Conservation (phyloP, 2,113 vertebrate genomes). For the Stigmatopora argus region DNA sequence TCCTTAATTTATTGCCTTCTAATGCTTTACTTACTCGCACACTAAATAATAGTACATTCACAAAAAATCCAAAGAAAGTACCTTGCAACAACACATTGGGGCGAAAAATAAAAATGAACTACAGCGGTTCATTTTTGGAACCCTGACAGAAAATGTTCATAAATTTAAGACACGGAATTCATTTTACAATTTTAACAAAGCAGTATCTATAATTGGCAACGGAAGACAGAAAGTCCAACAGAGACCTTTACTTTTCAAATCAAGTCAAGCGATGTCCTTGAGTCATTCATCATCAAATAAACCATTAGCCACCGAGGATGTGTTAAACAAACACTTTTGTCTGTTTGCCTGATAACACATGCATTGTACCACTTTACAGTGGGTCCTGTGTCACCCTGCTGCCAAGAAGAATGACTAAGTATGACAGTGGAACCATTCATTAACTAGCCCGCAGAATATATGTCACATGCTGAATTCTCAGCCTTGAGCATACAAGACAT, state of each 20-base stretch:
- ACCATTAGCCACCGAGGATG: conserved; percentile 16
- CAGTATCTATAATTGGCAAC: too few species aligned
- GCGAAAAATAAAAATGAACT: too few species aligned
- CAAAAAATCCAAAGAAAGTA: too few species aligned
- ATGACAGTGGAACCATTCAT: conserved; percentile 45
- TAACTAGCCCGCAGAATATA: conserved; percentile 32
- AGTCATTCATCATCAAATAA: conserved; percentile 6
- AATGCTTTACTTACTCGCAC: too few species aligned
- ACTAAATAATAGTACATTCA: too few species aligned
- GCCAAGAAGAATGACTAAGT: conserved; percentile 8
- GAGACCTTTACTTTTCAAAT: background rate
- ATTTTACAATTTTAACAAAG: too few species aligned
- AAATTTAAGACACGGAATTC: too few species aligned
- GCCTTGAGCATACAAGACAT: conserved; percentile 28
- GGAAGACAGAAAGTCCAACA: background rate
- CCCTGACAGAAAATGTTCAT: too few species aligned
- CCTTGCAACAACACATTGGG: too few species aligned
- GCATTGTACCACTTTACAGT: conserved; percentile 17
- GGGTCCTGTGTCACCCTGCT: conserved; percentile 19
- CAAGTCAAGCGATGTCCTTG: conserved; percentile 5
- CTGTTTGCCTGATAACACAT: conserved; percentile 22
- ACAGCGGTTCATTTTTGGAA: too few species aligned
- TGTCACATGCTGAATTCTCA: conserved; percentile 23
- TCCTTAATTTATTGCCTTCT: too few species aligned
- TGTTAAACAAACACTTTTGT: conserved; percentile 18